Percentiles rank a stretch among this genome's conserved stretches.
These are phyloP conservation scores for Indri indri DNA, from an alignment of 2,113 vertebrate genomes.

Conservation along the genomic window DNA sequence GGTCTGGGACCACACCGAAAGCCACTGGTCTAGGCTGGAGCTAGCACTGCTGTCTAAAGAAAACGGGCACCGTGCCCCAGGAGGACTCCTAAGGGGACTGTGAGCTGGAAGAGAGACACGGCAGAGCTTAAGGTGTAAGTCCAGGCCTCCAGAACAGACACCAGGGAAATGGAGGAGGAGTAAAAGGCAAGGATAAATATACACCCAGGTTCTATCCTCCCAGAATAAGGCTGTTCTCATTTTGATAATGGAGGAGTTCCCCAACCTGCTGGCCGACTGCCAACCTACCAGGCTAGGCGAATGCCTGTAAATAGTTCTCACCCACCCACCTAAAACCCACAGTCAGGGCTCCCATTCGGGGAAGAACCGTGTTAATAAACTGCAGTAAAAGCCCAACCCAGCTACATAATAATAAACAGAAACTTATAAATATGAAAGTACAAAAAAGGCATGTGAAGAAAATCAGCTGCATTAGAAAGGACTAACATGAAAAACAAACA, in stretches of 20 bases:
- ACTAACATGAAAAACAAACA: background rate
- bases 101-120: background rate
- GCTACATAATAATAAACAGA: background rate
- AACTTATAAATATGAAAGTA: background rate
- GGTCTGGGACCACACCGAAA: background rate
- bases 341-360: background rate
- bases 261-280: background rate
- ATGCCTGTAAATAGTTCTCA: background rate
- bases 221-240: background rate
- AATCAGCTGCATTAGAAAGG: background rate
- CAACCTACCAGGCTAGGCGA: background rate
- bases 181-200: background rate
- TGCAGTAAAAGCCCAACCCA: background rate
- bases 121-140: background rate
- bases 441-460: background rate
- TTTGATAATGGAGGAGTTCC: background rate
- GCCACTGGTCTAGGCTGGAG: background rate
- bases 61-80: background rate
- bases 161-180: background rate
- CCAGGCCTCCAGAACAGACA: background rate
- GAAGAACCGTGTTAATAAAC: background rate
- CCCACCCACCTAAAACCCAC: background rate
- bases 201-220: background rate
- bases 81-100: background rate
- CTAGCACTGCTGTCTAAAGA: background rate